Conservation (phyloP, 2,888 invertebrate species). For the Deilephila porcellus region DNA sequence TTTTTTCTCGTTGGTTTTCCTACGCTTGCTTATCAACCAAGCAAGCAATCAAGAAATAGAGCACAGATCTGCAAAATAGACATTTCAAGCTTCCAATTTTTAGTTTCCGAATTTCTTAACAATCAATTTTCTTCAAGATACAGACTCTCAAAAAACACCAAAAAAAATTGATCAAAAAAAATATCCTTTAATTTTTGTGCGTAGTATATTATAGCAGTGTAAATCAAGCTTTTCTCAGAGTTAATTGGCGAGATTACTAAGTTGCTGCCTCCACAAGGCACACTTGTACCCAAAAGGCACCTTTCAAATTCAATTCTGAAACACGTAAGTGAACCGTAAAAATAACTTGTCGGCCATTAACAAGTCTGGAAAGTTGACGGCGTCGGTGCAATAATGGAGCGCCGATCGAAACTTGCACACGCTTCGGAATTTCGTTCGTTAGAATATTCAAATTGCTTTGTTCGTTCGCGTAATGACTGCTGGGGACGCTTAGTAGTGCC, state of each 20-base stretch:
- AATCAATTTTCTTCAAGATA: too few relatives aligned
- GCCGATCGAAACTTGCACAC: conserved; percentile 7
- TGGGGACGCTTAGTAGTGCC: background rate
- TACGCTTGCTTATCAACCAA: too few relatives aligned
- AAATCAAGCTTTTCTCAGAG: background rate
- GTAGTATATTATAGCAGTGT: too few relatives aligned
- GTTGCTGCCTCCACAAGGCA: background rate
- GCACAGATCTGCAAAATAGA: too few relatives aligned
- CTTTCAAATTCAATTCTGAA: background rate
- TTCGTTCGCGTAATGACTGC: background rate
- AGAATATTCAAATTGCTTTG: conserved; percentile 16
- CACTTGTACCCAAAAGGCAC: background rate
- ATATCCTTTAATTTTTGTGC: too few relatives aligned
- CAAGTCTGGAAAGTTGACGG: conserved; percentile 9
- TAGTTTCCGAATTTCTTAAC: too few relatives aligned
- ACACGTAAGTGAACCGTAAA: conserved; percentile 8
- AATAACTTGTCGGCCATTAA: conserved; percentile 16
- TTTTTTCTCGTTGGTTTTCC: too few relatives aligned
- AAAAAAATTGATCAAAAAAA: too few relatives aligned
- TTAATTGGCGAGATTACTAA: background rate
- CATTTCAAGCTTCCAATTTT: too few relatives aligned
- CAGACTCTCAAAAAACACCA: too few relatives aligned
- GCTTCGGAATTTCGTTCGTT: background rate
- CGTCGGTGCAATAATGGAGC: background rate
- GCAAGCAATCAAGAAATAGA: too few relatives aligned